A percentile compares a stretch with the other conserved stretches of the same genome.
Conservation (phyloP, 2,113 vertebrate species). For the Carettochelys insculpta region DNA sequence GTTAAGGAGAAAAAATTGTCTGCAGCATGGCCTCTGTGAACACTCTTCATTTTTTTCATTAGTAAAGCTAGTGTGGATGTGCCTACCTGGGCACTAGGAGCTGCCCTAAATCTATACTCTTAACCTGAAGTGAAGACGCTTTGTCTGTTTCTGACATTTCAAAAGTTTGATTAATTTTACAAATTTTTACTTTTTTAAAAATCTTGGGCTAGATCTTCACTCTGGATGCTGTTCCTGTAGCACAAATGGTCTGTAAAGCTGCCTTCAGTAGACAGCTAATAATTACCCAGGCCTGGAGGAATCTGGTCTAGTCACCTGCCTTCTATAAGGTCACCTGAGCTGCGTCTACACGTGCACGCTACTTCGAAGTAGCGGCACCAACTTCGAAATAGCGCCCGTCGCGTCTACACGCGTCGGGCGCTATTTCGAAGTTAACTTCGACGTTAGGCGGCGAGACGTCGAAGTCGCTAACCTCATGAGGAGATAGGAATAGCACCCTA, state of each 20-base stretch:
- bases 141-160: not conserved
- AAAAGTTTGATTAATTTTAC: not conserved
- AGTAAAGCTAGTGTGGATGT: not conserved
- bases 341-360: too few relatives aligned
- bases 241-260: not conserved
- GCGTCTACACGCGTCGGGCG: too few relatives aligned
- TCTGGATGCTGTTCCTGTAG: not conserved
- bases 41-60: not conserved
- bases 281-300: not conserved
- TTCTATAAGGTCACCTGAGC: not conserved
- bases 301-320: not conserved
- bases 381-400: too few relatives aligned
- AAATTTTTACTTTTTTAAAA: not conserved
- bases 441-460: too few relatives aligned
- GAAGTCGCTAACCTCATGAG: too few relatives aligned
- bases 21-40: not conserved
- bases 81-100: not conserved
- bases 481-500: too few relatives aligned
- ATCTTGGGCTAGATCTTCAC: not conserved
- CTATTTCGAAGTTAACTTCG: too few relatives aligned
- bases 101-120: not conserved
- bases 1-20: constrained; percentile 15
- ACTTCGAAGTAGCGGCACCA: too few relatives aligned
- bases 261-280: not conserved
- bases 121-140: not conserved